Base-by-base conservation (phyloP, 2,797 vertebrate genomes). In the Lophius americanus region DNA sequence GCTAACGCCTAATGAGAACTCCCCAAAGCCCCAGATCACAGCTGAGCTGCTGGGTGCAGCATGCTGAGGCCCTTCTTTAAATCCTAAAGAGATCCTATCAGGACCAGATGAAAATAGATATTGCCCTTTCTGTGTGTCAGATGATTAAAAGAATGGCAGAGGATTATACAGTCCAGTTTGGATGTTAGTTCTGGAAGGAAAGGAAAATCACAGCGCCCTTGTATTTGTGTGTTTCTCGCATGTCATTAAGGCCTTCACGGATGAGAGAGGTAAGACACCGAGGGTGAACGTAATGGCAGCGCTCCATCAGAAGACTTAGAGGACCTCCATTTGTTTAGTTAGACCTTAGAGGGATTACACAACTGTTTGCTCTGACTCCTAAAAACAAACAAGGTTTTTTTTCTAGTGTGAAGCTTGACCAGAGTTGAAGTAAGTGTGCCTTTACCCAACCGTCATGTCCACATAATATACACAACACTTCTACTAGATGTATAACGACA, bases 71-170 rank as follows among this genome's bases (percentile, higher is more conserved):
- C 91, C 77, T 85, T 93, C 94, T 95, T 95, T 96, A 99, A 98
- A 97, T 97, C 97, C 96, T 94, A 93, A 94, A 94, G 94, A 97
- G 96, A 99, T 98, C 93, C 93, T 97, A 98, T 99, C 97, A 94
- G 92, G 83, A 93, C 91, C 89, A 94, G 96, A 97, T 97, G 94
- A 96, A 98, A 97, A 98, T 93, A 98, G 96, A 97, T 98, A 97
- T 95, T 96, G 95, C 93, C 93, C 94, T 95, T 92, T 93, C 95
- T 94, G 83, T 70, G 92, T 93, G 95, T 95, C 92, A 92, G 91
- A 93, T 96, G 95, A 97, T 98, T 97, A 97, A 95, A 96, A 95
- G 95, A 96, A 95, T 93, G 94, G 94, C 88, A 93, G 91, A 91
- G 96, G 96, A 97, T 98, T 97, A 98, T 90, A 75, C 83, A 87